These are phyloP conservation scores for Struthio camelus DNA, from an alignment of 2,113 vertebrate genomes.

Conservation along the genomic window DNA sequence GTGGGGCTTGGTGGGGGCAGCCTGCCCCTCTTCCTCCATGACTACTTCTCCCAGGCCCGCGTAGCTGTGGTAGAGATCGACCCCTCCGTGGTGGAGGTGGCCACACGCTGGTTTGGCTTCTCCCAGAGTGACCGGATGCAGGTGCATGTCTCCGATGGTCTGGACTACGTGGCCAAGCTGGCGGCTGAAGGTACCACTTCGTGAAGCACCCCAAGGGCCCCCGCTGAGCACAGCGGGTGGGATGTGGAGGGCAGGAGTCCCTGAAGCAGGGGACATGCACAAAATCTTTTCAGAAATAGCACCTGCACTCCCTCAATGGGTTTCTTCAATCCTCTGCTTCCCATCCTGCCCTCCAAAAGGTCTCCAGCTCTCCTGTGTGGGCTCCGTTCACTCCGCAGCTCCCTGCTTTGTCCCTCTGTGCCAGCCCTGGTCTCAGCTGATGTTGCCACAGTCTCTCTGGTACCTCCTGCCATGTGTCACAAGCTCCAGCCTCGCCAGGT, in stretches of 20 bases:
- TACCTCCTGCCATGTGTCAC: neutral
- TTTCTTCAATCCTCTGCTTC: neutral
- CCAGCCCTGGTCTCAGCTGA: neutral
- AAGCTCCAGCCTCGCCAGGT: neutral
- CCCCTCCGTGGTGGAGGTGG: conserved; percentile 87
- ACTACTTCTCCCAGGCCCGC: conserved; percentile 79
- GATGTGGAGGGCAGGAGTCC: fast-evolving
- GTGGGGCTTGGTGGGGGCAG: conserved; percentile 94
- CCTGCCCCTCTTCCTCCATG: conserved; percentile 90
- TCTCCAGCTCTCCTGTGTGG: neutral
- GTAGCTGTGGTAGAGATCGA: conserved; percentile 92
- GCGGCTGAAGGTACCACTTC: conserved; percentile 79
- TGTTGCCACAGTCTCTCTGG: neutral
- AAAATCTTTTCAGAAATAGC: too few species aligned
- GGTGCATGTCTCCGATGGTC: conserved; percentile 87
- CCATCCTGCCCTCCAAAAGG: neutral
- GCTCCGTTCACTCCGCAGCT: neutral
- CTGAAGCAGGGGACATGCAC: neutral
- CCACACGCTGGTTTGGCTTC: conserved; percentile 89
- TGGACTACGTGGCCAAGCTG: conserved; percentile 81
- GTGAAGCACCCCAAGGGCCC: fast-evolving
- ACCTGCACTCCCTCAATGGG: neutral
- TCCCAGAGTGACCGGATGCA: conserved; percentile 81
- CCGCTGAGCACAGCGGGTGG: neutral
- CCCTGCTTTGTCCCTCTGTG: neutral